Conservation (phyloP, 1,140 invertebrate species). For the Drosophila ohnishii region DNA sequence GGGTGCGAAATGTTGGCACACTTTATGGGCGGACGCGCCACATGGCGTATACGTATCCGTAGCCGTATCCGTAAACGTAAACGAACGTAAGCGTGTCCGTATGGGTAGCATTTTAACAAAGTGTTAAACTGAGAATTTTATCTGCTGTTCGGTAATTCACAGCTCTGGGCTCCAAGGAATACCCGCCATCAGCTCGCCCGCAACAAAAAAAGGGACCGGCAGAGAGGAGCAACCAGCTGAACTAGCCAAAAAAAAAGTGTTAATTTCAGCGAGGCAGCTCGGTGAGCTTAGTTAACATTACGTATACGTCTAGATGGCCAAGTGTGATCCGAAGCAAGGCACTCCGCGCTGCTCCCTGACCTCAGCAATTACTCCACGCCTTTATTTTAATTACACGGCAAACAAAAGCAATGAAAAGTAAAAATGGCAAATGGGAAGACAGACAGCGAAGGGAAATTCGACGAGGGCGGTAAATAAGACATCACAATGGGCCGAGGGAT, state of each 20-base stretch:
- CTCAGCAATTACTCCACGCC: constrained; percentile 81
- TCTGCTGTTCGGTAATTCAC: constrained; percentile 78
- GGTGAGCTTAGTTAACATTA: constrained; percentile 76
- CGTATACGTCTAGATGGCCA: constrained; percentile 43
- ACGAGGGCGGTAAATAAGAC: constrained; percentile 3
- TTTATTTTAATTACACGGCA: constrained; percentile 80
- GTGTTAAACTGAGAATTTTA: constrained; percentile 82
- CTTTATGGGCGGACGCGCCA: constrained; percentile 68
- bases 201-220: constrained; percentile 19
- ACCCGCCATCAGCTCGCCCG: constrained; percentile 34
- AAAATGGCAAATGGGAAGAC: constrained; percentile 53
- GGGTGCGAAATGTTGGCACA: constrained; percentile 60
- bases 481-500: constrained; percentile 17
- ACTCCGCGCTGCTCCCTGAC: constrained; percentile 58
- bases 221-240: constrained; percentile 16
- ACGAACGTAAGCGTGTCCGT: constrained; percentile 45
- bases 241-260: constrained; percentile 70
- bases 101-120: constrained; percentile 77
- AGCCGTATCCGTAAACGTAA: constrained; percentile 48
- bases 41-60: constrained; percentile 49
- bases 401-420: constrained; percentile 81
- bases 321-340: constrained; percentile 6
- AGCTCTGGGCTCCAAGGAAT: constrained; percentile 67
- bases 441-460: constrained; percentile 27
- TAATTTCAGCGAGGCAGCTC: constrained; percentile 63